Conservation (phyloP, 2,888 invertebrate species). For the Pseudanteris insignis region DNA sequence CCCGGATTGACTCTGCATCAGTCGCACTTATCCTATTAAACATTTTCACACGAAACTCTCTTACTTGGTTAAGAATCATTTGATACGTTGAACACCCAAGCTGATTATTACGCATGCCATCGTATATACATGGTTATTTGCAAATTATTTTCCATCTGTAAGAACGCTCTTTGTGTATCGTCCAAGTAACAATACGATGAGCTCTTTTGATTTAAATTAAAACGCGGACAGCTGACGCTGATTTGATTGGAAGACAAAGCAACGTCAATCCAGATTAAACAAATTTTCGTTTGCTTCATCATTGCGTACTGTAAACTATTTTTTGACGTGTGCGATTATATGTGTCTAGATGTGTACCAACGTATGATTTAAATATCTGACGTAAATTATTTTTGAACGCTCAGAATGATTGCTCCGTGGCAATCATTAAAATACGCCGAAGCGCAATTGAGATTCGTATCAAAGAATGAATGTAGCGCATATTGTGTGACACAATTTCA, state of each 20-base stretch:
- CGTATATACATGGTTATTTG: too few relatives aligned
- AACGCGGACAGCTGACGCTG: constrained; percentile 19
- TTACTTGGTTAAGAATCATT: constrained; percentile 8
- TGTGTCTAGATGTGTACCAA: constrained; percentile 31
- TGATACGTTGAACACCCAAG: constrained; percentile 30
- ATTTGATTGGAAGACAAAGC: constrained; percentile 3
- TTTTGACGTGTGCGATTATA: constrained; percentile 41
- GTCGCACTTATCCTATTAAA: constrained; percentile 31
- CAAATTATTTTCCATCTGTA: too few relatives aligned
- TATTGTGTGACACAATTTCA: constrained; percentile 45
- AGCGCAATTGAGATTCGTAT: constrained; percentile 44
- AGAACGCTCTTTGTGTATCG: too few relatives aligned
- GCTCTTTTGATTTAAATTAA: too few relatives aligned
- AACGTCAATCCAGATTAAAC: constrained; percentile 23
- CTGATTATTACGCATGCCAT: too few relatives aligned
- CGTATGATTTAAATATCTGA: constrained; percentile 48
- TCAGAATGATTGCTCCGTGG: constrained; percentile 14
- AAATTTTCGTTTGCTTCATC: constrained; percentile 25
- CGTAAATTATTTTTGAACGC: constrained; percentile 47
- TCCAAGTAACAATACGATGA: too few relatives aligned
- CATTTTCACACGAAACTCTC: constrained; percentile 28
- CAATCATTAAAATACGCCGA: constrained; percentile 26
- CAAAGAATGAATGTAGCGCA: constrained; percentile 42
- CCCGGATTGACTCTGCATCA: constrained; percentile 38
- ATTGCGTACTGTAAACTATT: constrained; percentile 47